Base-by-base conservation (phyloP, 2,797 vertebrate species). In the Vespertilio murinus region DNA sequence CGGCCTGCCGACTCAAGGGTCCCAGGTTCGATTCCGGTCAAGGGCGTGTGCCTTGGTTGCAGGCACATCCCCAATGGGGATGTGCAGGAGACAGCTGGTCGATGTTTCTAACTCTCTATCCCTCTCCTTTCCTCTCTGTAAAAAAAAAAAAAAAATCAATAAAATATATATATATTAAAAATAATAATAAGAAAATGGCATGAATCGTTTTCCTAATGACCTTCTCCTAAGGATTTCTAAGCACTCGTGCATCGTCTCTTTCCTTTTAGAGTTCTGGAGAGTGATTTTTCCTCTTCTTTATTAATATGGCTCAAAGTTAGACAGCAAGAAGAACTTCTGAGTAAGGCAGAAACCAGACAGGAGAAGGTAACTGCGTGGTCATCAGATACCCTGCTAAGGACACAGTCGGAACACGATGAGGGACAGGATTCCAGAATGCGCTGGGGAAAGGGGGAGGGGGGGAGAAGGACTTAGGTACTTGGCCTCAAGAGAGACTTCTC, bases 251-350 rank as follows among this genome's bases (percentile, higher is more conserved):
- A 30, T 71, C 20, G 33, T 71, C 20, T 74, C 30, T 95, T 30
- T 88, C 78, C n/a, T 88, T 45, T 78, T 12, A 11, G 28, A 33
- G 45, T 59, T 92, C 47, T 93, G 74, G 78, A 84, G 92, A 93
- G 42, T 45, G n/a, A 22, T 14, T 47, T 84, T 93, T 77, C 13
- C 30, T 78, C 59, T 73, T 81, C 30, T 30, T 93, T 93, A 74
- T 78, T 49, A 65, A 84, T 65, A 85, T 16, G 40, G 85, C 69
- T 94, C 52, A 20, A 88, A 89, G 89, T 91, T 71, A 96, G 96
- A 96, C 81, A 85, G 25, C 35, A 83, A 54, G 87, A 96, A 94
- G 96, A 90, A 96, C 95, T 96, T 94, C 40, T 80, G 59, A 28
- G 22, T 30, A 61, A 88, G 40, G n/a, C 42, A 61, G 22, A 88